These are phyloP conservation scores for Pseudomyrmex flavicornis DNA, from an alignment of 1,140 invertebrate genomes.

Conservation along the genomic window DNA sequence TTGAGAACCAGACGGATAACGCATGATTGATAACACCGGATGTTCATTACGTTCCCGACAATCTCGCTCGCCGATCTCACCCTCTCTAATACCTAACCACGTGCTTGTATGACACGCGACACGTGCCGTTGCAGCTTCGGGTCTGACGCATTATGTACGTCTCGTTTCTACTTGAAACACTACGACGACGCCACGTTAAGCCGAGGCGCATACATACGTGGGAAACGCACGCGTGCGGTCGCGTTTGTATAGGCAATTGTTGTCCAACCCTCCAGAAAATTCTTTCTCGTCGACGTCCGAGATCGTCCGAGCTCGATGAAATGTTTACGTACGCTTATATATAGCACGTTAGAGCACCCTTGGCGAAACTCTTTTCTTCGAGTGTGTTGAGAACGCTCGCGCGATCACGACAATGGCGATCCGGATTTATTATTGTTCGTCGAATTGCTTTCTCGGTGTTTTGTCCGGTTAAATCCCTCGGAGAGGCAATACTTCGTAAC, in stretches of 20 bases:
- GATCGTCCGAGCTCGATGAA: slow-evolving; percentile 54
- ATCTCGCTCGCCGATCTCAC: slow-evolving; percentile 37
- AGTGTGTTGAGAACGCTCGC: slow-evolving; percentile 55
- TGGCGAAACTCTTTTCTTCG: slow-evolving; percentile 35
- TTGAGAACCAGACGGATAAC: slow-evolving; percentile 6
- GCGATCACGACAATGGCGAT: slow-evolving; percentile 29
- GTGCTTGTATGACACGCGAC: slow-evolving; percentile 40
- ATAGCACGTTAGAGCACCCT: slow-evolving; percentile 22
- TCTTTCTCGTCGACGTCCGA: slow-evolving; percentile 17
- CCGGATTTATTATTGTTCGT: slow-evolving; percentile 45
- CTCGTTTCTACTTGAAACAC: no score
- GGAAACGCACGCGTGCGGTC: neutral
- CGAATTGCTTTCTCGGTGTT: neutral
- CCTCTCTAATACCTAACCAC: neutral
- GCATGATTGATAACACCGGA: slow-evolving; percentile 16
- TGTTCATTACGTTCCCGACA: slow-evolving; percentile 20
- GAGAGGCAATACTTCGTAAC: slow-evolving; percentile 29
- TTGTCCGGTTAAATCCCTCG: neutral
- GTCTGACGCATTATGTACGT: slow-evolving; percentile 9
- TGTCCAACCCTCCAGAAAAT: slow-evolving; percentile 28
- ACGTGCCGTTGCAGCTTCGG: slow-evolving; percentile 39
- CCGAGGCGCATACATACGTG: no score
- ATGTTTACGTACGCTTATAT: slow-evolving; percentile 54
- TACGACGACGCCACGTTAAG: no score
- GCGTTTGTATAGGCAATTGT: slow-evolving; percentile 40